Base-by-base conservation (phyloP, 2,113 vertebrate genomes). In the Elaphurus davidianus region DNA sequence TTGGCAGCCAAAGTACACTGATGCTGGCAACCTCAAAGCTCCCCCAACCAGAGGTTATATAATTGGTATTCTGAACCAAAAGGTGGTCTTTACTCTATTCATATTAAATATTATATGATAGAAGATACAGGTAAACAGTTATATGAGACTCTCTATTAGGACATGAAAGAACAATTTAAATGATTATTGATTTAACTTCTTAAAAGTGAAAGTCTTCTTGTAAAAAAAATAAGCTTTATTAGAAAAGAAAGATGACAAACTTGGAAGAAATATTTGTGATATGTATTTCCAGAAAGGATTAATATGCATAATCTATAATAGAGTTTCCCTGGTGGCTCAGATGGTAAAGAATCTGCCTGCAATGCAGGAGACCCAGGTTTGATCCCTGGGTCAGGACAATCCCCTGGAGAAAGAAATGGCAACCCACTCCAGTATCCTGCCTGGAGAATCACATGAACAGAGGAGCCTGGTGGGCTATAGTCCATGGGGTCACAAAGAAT, bases 231-330 rank as follows among this genome's bases (percentile, higher is more conserved):
- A 57, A 62, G 40, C 21, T 55, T 43, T 27, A 64, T 36, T 90
- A 86, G 33, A 94, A 94, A 96, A 91, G 8, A 33, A 36, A 95
- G n/a, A 71, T 79, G 52, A 92, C 5, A 54, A 92, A 87, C 30
- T 50, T 96, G 79, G 7, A 90, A 87, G 43, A 94, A 94, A 96
- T 84, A 88, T 57, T 92, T 96, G 25, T 55, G 91, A 36, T 40
- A 33, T 47, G 12, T 79, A 74, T 92, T 96, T 90, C 30, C 50
- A 71, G 94, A 98, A 82, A 90, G 83, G 27, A 36, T 74, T 79
- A 86, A 79, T 12, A 33, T 50, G 5, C 33, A 87, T 93, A 90
- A 91, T 45, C 79, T 23, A 84, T 45, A 95, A 92, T 8, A 96
- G 67, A 10, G n/a, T 71, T 71, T 71, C 19, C 19, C n/a, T 71